These are phyloP conservation scores for Karalla daura DNA, from an alignment of 2,797 vertebrate genomes.

Conservation along the genomic window DNA sequence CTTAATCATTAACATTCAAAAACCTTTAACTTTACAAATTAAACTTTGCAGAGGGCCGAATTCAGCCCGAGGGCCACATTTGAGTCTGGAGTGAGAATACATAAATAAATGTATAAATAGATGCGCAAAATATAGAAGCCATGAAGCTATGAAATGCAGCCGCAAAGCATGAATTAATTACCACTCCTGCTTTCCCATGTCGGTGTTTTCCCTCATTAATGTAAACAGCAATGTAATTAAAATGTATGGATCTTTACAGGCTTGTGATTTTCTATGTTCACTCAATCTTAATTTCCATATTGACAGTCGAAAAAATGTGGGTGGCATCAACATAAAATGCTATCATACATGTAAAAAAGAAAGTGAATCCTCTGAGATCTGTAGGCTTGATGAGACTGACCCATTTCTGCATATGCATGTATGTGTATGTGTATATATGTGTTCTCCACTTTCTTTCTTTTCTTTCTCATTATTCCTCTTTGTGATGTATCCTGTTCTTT, in stretches of 20 bases:
- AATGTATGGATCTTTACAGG: slow-evolving; percentile 12
- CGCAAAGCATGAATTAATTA: background rate
- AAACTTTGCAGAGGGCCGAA: too few species aligned
- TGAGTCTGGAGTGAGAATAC: too few species aligned
- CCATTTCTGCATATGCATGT: background rate
- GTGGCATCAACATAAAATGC: background rate
- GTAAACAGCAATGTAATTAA: slow-evolving; percentile 11
- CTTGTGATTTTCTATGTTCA: slow-evolving; percentile 19
- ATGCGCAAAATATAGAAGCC: background rate
- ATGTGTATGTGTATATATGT: background rate
- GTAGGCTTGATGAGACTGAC: background rate
- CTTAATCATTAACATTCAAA: too few species aligned
- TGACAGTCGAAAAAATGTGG: background rate
- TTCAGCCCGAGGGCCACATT: too few species aligned
- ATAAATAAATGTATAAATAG: background rate
- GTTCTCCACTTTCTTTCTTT: background rate
- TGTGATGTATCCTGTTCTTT: too few species aligned
- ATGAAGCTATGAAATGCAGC: background rate
- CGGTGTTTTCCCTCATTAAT: slow-evolving; percentile 4
- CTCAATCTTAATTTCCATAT: slow-evolving; percentile 33
- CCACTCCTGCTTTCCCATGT: background rate
- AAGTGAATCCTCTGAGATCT: background rate
- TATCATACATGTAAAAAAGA: background rate
- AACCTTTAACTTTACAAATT: too few species aligned
- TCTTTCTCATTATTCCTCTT: background rate